These are phyloP conservation scores for Falco columbarius DNA, from an alignment of 2,797 vertebrate genomes.

Conservation along the genomic window DNA sequence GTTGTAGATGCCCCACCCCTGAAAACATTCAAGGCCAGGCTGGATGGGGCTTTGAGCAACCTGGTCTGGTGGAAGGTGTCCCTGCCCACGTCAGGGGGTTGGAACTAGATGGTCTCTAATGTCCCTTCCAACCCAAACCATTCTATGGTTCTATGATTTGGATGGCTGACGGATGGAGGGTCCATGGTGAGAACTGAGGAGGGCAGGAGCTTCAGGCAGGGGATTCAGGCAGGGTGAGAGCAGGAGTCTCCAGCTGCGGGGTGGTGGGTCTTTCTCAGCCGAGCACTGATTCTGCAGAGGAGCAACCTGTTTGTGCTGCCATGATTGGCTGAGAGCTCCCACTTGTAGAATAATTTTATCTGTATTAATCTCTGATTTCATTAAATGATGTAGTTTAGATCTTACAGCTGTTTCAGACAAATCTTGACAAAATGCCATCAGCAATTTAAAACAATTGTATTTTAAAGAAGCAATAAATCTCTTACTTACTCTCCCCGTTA, in stretches of 20 bases:
- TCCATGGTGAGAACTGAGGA: neutral
- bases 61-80: too few species aligned
- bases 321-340: neutral
- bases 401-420: slow-evolving; percentile 7
- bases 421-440: slow-evolving; percentile 49
- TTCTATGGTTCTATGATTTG: too few species aligned
- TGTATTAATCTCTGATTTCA: neutral
- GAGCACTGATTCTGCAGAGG: neutral
- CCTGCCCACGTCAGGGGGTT: too few species aligned
- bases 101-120: too few species aligned
- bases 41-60: too few species aligned
- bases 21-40: too few species aligned
- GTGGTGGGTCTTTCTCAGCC: neutral
- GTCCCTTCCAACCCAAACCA: too few species aligned
- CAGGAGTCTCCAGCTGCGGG: neutral
- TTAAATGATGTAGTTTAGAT: slow-evolving; percentile 22
- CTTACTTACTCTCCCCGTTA: neutral
- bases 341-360: slow-evolving; percentile 1
- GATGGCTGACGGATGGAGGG: neutral
- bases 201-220: neutral
- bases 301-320: rapidly evolving
- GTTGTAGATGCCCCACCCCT: too few species aligned
- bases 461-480: slow-evolving; percentile 53
- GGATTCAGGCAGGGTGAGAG: neutral
- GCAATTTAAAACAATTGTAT: slow-evolving; percentile 56